Conservation (phyloP, 2,797 vertebrate genomes). For the Oophaga sylvatica region DNA sequence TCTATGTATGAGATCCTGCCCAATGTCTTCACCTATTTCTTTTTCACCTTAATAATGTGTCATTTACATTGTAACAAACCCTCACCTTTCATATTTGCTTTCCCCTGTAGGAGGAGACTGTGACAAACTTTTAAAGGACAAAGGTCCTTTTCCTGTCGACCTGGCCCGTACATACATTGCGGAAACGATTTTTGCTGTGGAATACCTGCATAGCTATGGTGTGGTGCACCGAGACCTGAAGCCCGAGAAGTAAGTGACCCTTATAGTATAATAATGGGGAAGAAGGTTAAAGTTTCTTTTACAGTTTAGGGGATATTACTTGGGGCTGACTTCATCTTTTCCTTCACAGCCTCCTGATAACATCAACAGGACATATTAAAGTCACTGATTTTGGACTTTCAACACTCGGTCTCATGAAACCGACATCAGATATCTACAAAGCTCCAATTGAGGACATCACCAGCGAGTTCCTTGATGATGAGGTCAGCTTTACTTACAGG, state of each 20-base stretch:
- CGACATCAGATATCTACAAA: constrained; percentile 96
- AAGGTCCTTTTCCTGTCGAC: constrained; percentile 92
- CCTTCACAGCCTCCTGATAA: constrained; percentile 86
- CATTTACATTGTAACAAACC: too few relatives aligned
- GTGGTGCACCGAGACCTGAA: constrained; percentile 95
- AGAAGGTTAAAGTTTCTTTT: background rate
- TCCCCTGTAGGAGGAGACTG: constrained; percentile 85
- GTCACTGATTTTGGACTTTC: constrained; percentile 95
- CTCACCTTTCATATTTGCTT: background rate
- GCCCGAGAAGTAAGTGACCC: constrained; percentile 89
- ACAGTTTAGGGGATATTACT: background rate
- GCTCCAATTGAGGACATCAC: constrained; percentile 96
- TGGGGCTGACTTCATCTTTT: constrained; percentile 39
- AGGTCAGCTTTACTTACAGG: constrained; percentile 73
- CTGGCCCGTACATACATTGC: constrained; percentile 98
- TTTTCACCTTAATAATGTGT: too few relatives aligned
- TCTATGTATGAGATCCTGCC: too few relatives aligned
- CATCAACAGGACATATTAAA: constrained; percentile 96
- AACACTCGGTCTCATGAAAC: constrained; percentile 94
- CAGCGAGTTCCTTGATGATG: constrained; percentile 93
- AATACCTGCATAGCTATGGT: constrained; percentile 94
- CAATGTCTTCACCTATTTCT: too few relatives aligned
- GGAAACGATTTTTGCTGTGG: constrained; percentile 92
- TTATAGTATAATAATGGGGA: background rate
- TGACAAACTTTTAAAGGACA: constrained; percentile 92